Evolutionary conservation across 1,140 invertebrate genomes (phyloP), one percentile per base, ranked within the genome.

Genomic region (Aphelenchoides avenae): DNA sequence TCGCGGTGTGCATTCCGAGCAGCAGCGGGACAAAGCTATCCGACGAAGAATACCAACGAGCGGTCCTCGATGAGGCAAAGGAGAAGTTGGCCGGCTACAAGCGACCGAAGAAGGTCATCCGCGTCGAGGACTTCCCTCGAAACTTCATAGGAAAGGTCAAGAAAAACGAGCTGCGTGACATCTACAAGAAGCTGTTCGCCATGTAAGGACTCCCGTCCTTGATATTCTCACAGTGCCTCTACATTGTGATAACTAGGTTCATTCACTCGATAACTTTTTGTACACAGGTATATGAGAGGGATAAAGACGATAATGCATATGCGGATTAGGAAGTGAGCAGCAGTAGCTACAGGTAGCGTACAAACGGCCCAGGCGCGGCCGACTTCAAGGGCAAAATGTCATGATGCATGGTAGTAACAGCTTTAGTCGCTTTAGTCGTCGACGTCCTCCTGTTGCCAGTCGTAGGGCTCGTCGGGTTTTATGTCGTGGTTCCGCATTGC

Each of bases 111-210:
- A 59, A 64, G 31, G 52, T 67, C 24, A 46, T 76, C 20, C 68
- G 70, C 34, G 50, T 75, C 47, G 60, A 71, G 11, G 49, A 47
- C 9, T 43, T 73, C 13, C 71, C 73, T 4, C 61, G 69, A 6
- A 77, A 75, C 40, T 61, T 71, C 18, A 61, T 71, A 31, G 75
- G 73, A 11, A 75, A 75, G 54, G 54, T 75, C 15, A 69, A 75
- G 34, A 75, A 75, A 51, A 75, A 75, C 39, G 41, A 63, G n/a
- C 65, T 75, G 3, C 52, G 72, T 18, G 70, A 70, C 24, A 46
- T 40, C 36, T 72, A 64, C 37, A 72, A 73, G 31, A 53, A 70
- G 33, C 30, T 75, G 1, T 76, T 73, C 58, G 34, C 29, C 37
- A 41, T n/a, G 22, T 36, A 36, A 18, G 27, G n/a, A n/a, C n/a